Evolutionary conservation across 1,140 invertebrate genomes (phyloP), one percentile per base, ranked within the genome.

Genomic region (Scaptomyza graminum): DNA sequence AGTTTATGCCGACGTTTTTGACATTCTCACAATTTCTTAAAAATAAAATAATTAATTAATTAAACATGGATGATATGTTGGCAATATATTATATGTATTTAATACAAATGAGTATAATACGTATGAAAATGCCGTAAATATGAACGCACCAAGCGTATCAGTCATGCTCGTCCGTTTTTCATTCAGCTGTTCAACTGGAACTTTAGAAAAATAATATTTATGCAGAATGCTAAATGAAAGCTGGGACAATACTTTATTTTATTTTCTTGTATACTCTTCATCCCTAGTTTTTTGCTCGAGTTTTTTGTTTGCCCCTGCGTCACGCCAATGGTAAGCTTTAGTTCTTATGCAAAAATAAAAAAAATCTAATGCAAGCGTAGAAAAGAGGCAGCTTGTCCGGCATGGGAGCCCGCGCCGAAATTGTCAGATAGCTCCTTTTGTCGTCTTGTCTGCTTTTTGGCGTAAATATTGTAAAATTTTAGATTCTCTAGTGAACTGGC

Each of bases 171-270:
- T n/a, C n/a, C n/a, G n/a, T n/a, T n/a, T n/a, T n/a, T n/a, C n/a
- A n/a, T n/a, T n/a, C n/a, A n/a, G n/a, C n/a, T n/a, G n/a, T n/a
- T n/a, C n/a, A n/a, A n/a, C n/a, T n/a, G n/a, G n/a, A n/a, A n/a
- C n/a, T 76, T 65, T 81, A 63, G 63, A 76, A 79, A 59, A 68
- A 83, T 76, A 87, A 87, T 87, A 88, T 87, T 88, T 82, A 83
- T 88, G 83, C 79, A 72, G 57, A 73, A 77, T 73, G 50, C 64
- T 68, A 76, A 88, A 79, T 74, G 71, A 65, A 82, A 79, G 70
- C 60, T 75, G 37, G 62, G 47, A 43, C 62, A 74, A 77, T 79
- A 78, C 82, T 34, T 13, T 25, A 8, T 28, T 43, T 13, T 13
- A 64, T 49, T 49, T 52, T 15, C 4, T 28, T 43, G 9, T 9